Percentiles rank a stretch among this genome's conserved stretches.
Evolutionary conservation across 2,888 invertebrate genomes (phyloP).

Genomic region (Epistrophe eligans): DNA sequence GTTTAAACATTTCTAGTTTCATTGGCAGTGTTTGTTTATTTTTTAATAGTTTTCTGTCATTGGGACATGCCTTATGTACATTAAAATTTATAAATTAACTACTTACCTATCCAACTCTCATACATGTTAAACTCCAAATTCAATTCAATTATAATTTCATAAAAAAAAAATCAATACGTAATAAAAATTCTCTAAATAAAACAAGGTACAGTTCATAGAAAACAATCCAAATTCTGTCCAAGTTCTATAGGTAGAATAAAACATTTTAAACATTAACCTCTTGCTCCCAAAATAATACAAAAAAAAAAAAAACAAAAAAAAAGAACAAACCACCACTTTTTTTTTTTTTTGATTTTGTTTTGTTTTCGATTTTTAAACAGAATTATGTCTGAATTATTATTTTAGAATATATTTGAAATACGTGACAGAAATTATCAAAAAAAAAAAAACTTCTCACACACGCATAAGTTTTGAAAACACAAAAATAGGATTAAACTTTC

Average conservation of each 20-base stretch:
- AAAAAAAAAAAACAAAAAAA: conserved; percentile 5
- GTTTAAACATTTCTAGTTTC: too few relatives aligned
- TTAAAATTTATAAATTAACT: too few relatives aligned
- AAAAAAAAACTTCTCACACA: conserved; percentile 46
- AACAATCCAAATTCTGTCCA: conserved; percentile 64
- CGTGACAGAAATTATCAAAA: conserved; percentile 71
- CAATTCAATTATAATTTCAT: conserved; percentile 1
- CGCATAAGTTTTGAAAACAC: not conserved
- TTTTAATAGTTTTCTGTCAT: too few relatives aligned
- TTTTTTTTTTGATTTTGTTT: conserved; percentile 49
- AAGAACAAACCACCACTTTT: not conserved
- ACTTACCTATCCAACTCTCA: too few relatives aligned
- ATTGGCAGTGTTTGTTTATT: too few relatives aligned
- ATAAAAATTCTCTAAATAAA: not conserved
- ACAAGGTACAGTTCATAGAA: conserved; percentile 12
- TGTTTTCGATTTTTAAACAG: conserved; percentile 65
- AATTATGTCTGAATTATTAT: conserved; percentile 73
- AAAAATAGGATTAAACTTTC: conserved; percentile 25
- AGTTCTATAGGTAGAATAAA: conserved; percentile 46
- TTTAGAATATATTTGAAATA: conserved; percentile 69
- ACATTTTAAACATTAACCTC: conserved; percentile 42
- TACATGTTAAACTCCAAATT: not conserved
- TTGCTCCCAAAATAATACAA: conserved; percentile 6
- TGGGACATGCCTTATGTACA: too few relatives aligned
- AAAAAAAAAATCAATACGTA: conserved; percentile 16